A percentile compares a stretch with the other conserved stretches of the same genome.
phyloP scores from a whole-genome alignment of 2,888 invertebrate species.

The Notocelia uddmanniana region DNA sequence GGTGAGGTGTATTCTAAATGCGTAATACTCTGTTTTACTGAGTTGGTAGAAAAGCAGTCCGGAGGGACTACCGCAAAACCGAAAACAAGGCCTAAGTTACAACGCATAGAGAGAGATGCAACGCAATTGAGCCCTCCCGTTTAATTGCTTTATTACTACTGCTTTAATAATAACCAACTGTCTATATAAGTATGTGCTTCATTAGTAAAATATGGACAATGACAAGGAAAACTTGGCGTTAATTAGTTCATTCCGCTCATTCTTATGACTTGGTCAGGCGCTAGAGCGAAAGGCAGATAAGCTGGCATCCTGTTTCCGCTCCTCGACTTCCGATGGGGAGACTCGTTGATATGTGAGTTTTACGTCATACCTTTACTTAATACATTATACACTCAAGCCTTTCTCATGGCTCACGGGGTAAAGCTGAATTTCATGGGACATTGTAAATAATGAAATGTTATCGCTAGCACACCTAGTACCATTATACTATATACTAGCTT shows the following conservation, averaged over 20 bases:
- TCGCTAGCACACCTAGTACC: not conserved
- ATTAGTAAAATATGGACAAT: not conserved
- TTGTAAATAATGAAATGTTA: not conserved
- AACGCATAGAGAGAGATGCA: too few relatives aligned
- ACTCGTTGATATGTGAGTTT: conserved; percentile 44
- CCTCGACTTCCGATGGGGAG: conserved; percentile 40
- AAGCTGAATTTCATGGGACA: not conserved
- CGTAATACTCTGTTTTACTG: too few relatives aligned
- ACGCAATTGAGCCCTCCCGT: too few relatives aligned
- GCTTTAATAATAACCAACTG: too few relatives aligned
- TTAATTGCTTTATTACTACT: too few relatives aligned
- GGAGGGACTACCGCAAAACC: too few relatives aligned
- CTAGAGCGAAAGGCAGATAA: conserved; percentile 42
- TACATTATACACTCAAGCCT: conserved; percentile 31
- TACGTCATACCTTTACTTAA: conserved; percentile 38
- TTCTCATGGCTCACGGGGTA: not conserved
- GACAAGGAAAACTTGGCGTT: not conserved
- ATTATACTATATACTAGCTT: too few relatives aligned
- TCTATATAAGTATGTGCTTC: too few relatives aligned
- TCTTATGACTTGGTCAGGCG: not conserved
- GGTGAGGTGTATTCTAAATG: too few relatives aligned
- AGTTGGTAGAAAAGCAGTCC: too few relatives aligned
- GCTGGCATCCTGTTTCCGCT: conserved; percentile 45
- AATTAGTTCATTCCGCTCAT: conserved; percentile 23
- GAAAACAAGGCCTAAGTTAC: too few relatives aligned